Base-by-base conservation (phyloP, 2,797 vertebrate species). In the Paguma larvata region DNA sequence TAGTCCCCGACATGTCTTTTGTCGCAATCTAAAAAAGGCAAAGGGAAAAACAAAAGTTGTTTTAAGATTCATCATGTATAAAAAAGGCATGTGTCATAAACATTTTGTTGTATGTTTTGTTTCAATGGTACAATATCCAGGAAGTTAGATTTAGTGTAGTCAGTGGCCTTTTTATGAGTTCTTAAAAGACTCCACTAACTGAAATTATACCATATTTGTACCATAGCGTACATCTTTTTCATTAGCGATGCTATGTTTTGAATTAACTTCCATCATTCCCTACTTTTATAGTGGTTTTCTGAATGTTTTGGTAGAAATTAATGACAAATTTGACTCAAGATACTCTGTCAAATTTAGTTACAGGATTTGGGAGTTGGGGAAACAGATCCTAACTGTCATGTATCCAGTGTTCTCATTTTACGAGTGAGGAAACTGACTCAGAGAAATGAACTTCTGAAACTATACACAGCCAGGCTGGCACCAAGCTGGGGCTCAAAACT, bases 301-400 rank as follows among this genome's bases (percentile, higher is more conserved):
- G 68, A 94, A 38, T 92, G 63, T 67, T 89, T 82, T 90, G 65
- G 18, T 95, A 90, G 75, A 95, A 95, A 92, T 78, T 93, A 89
- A 92, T 85, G 82, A 90, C 77, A 97, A 80, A 96, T 96, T 87
- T 92, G 84, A 79, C 51, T 96, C 79, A 94, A 27, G 44, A 70
- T 94, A 41, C 19, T 68, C 85, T 90, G 65, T 94, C 56, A 91
- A 72, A 78, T 96, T 96, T 77, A 91, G 78, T 82, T 89, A 75
- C 0, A 78, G 82, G 48, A 85, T 89, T 92, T 86, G 68, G 53
- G 30, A 91, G n/a, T 94, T 83, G 41, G 30, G 41, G 63, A 59
- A 65, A 62, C 5, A 56, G 34, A 79, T 83, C 13, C 7, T 68
- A 91, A 70, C 48, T 67, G 59, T 86, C 56, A 25, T 14, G 5